These are phyloP conservation scores for Halocynthia aurantium DNA, from an alignment of 23 tunicate genomes.

Conservation along the genomic window DNA sequence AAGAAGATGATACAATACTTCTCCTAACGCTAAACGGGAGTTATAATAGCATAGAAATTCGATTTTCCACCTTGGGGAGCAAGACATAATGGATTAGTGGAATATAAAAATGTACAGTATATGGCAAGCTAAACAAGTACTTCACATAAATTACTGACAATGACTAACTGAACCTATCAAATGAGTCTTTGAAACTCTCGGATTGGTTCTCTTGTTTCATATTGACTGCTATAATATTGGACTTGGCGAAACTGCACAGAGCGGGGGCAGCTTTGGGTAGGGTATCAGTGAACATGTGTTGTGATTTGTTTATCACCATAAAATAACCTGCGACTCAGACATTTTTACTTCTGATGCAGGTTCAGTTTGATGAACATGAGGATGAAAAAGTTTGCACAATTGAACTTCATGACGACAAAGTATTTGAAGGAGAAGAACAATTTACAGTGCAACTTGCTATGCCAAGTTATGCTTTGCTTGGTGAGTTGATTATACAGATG, in stretches of 20 bases:
- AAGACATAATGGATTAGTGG: no score
- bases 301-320: background rate
- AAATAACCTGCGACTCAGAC: background rate
- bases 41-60: no score
- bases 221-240: no score
- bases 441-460: conserved; percentile 65
- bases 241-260: background rate
- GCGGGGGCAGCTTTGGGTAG: background rate
- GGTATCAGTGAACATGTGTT: background rate
- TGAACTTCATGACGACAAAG: conserved; percentile 69
- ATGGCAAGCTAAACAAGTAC: no score
- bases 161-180: no score
- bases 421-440: conserved; percentile 72
- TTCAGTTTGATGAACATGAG: conserved; percentile 95
- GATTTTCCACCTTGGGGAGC: no score
- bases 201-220: no score
- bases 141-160: no score
- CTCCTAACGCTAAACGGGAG: no score
- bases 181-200: no score
- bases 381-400: conserved; percentile 82
- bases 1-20: no score
- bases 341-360: conserved; percentile 32
- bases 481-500: conserved; percentile 21
- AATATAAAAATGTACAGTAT: no score
- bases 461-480: conserved; percentile 90